Evolutionary conservation across 2,113 vertebrate species (phyloP).

Genomic region (Gobio gobio): DNA sequence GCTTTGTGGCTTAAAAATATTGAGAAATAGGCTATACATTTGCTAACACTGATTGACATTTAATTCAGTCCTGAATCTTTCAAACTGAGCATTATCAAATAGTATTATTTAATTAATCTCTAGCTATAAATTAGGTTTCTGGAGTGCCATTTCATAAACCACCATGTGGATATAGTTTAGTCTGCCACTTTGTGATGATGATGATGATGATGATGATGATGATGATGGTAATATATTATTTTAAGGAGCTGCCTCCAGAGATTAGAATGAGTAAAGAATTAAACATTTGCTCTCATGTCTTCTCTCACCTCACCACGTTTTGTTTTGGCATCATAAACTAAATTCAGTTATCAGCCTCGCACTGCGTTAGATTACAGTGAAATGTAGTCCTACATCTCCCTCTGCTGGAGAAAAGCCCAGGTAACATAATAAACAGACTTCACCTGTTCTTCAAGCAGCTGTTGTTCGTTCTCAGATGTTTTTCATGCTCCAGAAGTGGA

Average conservation of each 20-base stretch:
- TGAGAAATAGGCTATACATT: neutral
- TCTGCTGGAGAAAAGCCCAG: conserved; percentile 25
- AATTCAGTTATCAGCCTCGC: neutral
- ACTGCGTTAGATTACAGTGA: neutral
- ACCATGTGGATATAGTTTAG: neutral
- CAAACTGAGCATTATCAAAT: neutral
- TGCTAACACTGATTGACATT: neutral
- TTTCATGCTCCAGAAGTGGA: neutral
- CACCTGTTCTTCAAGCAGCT: neutral
- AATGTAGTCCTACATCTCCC: neutral
- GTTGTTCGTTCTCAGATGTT: no score
- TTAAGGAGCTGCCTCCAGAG: neutral
- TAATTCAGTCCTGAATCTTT: neutral
- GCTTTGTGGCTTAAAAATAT: neutral
- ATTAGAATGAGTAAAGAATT: neutral
- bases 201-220: neutral
- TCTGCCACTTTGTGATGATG: neutral
- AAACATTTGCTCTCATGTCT: neutral
- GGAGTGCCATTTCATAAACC: neutral
- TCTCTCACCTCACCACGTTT: neutral
- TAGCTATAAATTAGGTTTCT: neutral
- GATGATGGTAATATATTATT: neutral
- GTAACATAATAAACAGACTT: neutral
- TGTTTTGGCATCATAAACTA: neutral
- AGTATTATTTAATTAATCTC: neutral